Evolutionary conservation across 2,797 vertebrate species (phyloP), one percentile per base, ranked within the genome.

Genomic region (Sciurus vulgaris): DNA sequence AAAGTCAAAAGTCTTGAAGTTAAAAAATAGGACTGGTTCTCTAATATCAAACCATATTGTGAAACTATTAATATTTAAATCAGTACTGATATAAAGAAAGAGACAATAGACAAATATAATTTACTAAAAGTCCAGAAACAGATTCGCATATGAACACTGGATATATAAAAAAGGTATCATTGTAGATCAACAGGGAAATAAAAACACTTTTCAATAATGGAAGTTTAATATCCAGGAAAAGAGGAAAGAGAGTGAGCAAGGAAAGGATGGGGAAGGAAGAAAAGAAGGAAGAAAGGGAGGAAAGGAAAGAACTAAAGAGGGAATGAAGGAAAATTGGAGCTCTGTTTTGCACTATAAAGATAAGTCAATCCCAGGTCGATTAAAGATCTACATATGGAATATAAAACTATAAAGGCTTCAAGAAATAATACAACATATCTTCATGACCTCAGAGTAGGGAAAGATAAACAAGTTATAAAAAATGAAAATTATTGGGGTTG

Each of bases 41-140:
- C 2, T 35, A 73, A 51, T 65, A 67, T 22, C 51, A 89, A 89
- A 85, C 67, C 13, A n/a, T 81, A 78, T 6, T 54, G 10, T 89
- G 51, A 92, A 90, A 81, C 33, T 74, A 44, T 70, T 92, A 92
- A 77, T 83, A 86, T 83, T 77, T 63, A 72, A 72, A 47, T 78
- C 59, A 76, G 6, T 44, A 69, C 1, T 92, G 24, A 26, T 33
- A 87, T 20, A 89, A 24, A 61, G 59, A 61, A 84, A 88, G n/a
- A 93, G 30, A 87, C 38, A 95, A 81, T 5, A 81, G n/a, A 70
- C 70, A 63, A 28, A 89, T 61, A 61, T 11, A 61, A 61, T 26
- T 61, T 61, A 94, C 49, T 86, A 93, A 93, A 84, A 88, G 33
- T 56, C 69, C 81, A 92, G 81, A 83, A 89, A 89, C 49, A 87